Evolutionary conservation across 2,888 invertebrate genomes (phyloP), one percentile per base, ranked within the genome.

Genomic region (Pollenia griseotomentosa): DNA sequence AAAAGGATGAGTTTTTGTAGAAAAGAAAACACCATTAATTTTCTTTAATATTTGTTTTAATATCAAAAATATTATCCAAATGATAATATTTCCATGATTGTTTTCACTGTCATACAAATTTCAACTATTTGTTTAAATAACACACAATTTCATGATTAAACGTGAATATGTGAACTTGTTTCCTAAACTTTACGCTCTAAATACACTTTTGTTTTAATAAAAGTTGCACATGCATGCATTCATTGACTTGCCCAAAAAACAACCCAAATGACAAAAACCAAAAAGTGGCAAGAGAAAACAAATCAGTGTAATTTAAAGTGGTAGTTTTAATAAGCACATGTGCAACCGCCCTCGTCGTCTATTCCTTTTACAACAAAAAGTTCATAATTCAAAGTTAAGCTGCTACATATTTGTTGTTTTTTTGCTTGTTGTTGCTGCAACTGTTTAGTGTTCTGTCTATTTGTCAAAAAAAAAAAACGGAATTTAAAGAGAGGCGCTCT

Each of bases 181-280:
- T 33, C 53, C 19, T 19, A 65, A 80, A 80, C 63, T 81, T 73
- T n/a, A 73, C 73, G 80, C 80, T 73, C 80, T 44, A 81, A 73
- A 81, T 65, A 46, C 63, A 44, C 16, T 71, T 61, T 80, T 71
- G 53, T 80, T 61, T 14, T 16, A 10, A 23, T 66, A n/a, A 48
- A 44, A 11, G 10, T 6, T 6, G 16, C 46, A 48, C 23, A 66
- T n/a, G 14, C 65, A 7, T 23, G 5, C 19, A 19, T n/a, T 2
- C 19, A 48, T 73, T 40, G 46, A 63, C 61, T 53, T 74, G 16
- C 5, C 16, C 10, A 10, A 14, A 63, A 75, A 51, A 14, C 40
- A 63, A 74, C 4, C 19, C 12, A 74, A 57, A 61, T 23, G 65
- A 44, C 46, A 65, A 46, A 16, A 46, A 11, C 2, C 3, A 48